Evolutionary conservation across 2,797 vertebrate species (phyloP), one percentile per base, ranked within the genome.

Genomic region (Phataginus tetradactyla): DNA sequence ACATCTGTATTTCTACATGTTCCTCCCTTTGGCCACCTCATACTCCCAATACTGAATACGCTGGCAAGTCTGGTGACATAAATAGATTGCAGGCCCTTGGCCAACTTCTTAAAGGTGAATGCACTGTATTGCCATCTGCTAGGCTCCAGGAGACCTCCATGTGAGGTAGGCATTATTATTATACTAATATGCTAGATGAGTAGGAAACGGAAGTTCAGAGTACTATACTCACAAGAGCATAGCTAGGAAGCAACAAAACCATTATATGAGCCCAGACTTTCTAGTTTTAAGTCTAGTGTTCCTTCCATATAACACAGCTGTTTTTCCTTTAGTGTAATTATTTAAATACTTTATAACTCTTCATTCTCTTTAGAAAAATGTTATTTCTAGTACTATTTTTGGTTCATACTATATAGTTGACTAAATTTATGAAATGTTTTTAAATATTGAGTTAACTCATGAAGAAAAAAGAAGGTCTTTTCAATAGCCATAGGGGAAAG

Each of bases 51-150:
- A 97, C 99, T 99, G 98, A 99, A 99, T 88, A 97, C 98, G 0
- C 99, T 99, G 1, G 98, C 99, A 0, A 99, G 99, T 5, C 99
- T 99, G 0, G 99, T 99, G 79, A 99, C 99, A n/a, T 98, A 97
- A 98, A 99, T 99, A 27, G 99, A 99, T 98, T 99, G 99, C 94
- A 99, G 98, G 80, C 99, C 99, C 97, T 99, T 99, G 77, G 99
- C 99, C 0, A 99, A 99, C 96, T 99, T 99, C 98, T 99, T 99
- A 98, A 99, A 99, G 95, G 99, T 99, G 97, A 99, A 99, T 99
- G 99, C 0, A 99, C 99, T 0, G 98, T 98, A 97, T 99, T 99
- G 0, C 99, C 99, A 96, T 99, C 99, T 42, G 21, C 98, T 99
- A 99, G 98, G 98, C 99, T 99, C 94, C 99, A 99, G 97, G 99